A percentile compares a stretch with the other conserved stretches of the same genome.
Evolutionary conservation across 2,888 invertebrate genomes (phyloP).

Genomic region (Clitarchus hookeri): DNA sequence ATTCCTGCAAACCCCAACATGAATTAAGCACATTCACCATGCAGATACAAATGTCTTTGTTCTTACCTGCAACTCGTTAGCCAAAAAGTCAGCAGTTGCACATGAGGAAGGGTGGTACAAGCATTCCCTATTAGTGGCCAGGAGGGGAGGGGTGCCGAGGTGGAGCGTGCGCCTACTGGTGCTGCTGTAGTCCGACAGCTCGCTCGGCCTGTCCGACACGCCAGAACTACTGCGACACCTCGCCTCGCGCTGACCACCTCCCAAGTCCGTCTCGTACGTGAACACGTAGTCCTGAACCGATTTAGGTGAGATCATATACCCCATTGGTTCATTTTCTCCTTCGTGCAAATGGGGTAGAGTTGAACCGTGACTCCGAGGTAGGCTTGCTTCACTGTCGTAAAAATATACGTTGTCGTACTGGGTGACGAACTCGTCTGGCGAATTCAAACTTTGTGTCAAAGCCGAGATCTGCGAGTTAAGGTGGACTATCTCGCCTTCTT

Average conservation of each 20-base stretch:
- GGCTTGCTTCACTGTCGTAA: background rate
- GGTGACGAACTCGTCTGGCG: background rate
- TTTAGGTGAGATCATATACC: conserved; percentile 30
- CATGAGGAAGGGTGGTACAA: conserved; percentile 9
- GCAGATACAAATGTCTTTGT: background rate
- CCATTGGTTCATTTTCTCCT: conserved; percentile 34
- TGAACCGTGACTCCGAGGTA: conserved; percentile 21
- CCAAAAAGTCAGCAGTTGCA: background rate
- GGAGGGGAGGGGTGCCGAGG: background rate
- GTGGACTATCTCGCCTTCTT: background rate
- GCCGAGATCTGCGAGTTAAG: conserved; percentile 26
- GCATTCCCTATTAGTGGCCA: background rate
- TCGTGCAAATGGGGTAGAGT: conserved; percentile 34
- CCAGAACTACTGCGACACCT: background rate
- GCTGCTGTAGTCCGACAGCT: background rate
- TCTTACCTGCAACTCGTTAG: conserved; percentile 14
- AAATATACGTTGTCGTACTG: background rate
- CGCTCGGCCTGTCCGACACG: background rate
- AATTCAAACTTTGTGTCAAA: conserved; percentile 17
- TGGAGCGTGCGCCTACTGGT: background rate
- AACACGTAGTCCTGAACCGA: background rate
- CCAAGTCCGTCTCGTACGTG: background rate
- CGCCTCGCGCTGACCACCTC: background rate
- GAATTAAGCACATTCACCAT: conserved; percentile 15
- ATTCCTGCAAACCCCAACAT: background rate